phyloP scores from a whole-genome alignment of 2,113 vertebrate genomes.

The Circaetus cinerascens region DNA sequence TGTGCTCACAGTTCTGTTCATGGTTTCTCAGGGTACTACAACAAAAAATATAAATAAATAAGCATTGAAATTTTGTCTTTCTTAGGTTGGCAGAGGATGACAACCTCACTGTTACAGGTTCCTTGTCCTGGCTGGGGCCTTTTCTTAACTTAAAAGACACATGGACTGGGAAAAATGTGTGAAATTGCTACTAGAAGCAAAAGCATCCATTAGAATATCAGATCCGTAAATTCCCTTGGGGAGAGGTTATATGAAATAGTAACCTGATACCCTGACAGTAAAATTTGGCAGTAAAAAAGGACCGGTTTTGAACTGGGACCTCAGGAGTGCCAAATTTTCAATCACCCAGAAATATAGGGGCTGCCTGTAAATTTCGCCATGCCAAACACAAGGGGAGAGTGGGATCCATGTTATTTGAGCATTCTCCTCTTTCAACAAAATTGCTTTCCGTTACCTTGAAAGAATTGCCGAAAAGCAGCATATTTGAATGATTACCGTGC shows the following conservation, averaged over 20 bases:
- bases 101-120: neutral
- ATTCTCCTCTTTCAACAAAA: neutral
- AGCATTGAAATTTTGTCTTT: neutral
- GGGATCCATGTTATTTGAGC: neutral
- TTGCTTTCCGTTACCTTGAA: neutral
- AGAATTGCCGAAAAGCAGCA: neutral
- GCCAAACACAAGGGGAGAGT: neutral
- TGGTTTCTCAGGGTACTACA: neutral
- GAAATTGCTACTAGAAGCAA: neutral
- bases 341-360: neutral
- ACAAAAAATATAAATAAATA: neutral
- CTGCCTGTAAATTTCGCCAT: neutral
- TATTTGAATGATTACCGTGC: neutral
- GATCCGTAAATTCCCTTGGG: neutral
- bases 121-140: neutral
- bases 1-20: neutral
- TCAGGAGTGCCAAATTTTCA: neutral
- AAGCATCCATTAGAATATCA: neutral
- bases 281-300: neutral
- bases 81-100: neutral
- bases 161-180: neutral
- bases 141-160: neutral
- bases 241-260: neutral
- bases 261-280: neutral
- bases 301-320: neutral